Conservation (phyloP, 1,140 invertebrate species). For the Sinella curviseta region DNA sequence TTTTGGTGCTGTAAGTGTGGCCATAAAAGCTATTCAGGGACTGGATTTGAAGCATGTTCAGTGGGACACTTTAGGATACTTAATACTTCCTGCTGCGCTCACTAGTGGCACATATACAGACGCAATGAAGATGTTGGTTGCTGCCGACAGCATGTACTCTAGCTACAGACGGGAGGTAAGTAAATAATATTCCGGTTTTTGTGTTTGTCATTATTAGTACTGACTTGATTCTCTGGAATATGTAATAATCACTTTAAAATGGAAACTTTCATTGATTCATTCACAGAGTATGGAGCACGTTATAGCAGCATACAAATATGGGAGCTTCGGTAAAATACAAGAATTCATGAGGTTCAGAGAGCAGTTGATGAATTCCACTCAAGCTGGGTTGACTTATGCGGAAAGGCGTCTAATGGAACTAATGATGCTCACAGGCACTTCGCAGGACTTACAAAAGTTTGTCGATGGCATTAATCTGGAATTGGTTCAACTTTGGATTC, state of each 20-base stretch:
- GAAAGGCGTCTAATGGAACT: constrained; percentile 76
- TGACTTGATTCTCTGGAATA: no score
- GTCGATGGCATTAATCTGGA: not conserved
- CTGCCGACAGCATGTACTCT: constrained; percentile 80
- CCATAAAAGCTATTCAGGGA: constrained; percentile 51
- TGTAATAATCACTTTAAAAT: no score
- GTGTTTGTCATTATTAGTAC: no score
- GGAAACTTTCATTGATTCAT: no score
- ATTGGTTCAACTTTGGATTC: no score
- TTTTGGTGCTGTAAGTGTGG: constrained; percentile 60
- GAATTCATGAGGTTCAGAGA: constrained; percentile 85
- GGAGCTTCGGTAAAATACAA: constrained; percentile 86
- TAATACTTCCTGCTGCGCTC: constrained; percentile 72
- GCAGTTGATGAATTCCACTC: constrained; percentile 77
- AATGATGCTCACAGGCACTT: not conserved
- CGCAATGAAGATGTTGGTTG: constrained; percentile 66
- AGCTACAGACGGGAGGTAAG: constrained; percentile 75
- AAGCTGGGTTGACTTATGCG: constrained; percentile 72
- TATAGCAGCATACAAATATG: constrained; percentile 88
- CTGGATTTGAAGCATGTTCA: constrained; percentile 94
- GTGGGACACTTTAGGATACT: constrained; percentile 84
- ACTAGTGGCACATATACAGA: constrained; percentile 68
- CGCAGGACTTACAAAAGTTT: not conserved
- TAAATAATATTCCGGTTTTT: constrained; percentile 41
- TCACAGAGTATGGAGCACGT: constrained; percentile 85